A percentile compares a stretch with the other conserved stretches of the same genome.
These are phyloP conservation scores for Pomacea maculata DNA, from an alignment of 1,140 invertebrate species.

Conservation along the genomic window DNA sequence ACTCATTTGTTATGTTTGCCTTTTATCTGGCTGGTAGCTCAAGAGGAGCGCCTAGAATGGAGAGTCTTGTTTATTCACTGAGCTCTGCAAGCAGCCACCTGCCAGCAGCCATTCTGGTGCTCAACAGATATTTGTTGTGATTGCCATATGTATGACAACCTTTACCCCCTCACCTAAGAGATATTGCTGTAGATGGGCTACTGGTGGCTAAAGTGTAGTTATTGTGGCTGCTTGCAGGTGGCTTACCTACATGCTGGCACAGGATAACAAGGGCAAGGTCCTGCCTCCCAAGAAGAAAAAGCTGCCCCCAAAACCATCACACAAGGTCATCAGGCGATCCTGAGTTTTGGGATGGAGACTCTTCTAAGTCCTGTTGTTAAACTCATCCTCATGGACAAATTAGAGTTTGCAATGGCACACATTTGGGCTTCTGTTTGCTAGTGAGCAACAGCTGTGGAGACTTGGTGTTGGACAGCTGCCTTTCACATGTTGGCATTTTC, in stretches of 20 bases:
- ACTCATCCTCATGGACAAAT: background rate
- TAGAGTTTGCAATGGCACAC: background rate
- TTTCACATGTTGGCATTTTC: too few species aligned
- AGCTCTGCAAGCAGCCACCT: slow-evolving; percentile 11
- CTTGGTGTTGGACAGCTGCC: too few species aligned
- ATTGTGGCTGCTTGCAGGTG: slow-evolving; percentile 60
- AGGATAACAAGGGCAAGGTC: slow-evolving; percentile 48
- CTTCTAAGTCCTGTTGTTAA: background rate
- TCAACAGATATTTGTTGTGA: slow-evolving; percentile 4
- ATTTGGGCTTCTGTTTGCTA: background rate
- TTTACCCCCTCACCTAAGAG: background rate
- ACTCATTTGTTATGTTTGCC: too few species aligned
- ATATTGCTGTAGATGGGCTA: too few species aligned
- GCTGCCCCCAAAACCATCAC: slow-evolving; percentile 37
- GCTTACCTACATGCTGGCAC: slow-evolving; percentile 50
- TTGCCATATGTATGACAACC: background rate
- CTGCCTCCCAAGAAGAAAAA: slow-evolving; percentile 48
- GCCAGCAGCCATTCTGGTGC: slow-evolving; percentile 7
- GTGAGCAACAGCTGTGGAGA: too few species aligned
- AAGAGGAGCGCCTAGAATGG: too few species aligned
- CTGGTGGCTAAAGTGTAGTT: background rate
- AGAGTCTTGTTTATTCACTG: background rate
- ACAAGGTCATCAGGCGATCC: slow-evolving; percentile 35
- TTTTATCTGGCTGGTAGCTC: too few species aligned
- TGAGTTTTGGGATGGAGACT: background rate